phyloP scores from a whole-genome alignment of 2,797 vertebrate species.

The Danio tinwini region DNA sequence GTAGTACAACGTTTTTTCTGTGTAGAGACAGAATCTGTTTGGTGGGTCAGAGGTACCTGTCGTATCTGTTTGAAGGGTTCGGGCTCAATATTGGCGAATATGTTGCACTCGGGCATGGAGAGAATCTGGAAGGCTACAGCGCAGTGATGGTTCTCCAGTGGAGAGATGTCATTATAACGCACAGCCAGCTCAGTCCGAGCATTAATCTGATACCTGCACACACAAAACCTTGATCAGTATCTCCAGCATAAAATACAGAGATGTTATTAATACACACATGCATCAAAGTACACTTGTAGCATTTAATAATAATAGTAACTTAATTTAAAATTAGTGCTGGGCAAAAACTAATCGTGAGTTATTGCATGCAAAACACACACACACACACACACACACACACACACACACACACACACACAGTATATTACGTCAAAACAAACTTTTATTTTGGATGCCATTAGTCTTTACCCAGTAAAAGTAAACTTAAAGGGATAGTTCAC shows the following conservation, averaged over 20 bases:
- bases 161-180: constrained; percentile 93
- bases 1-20: background rate
- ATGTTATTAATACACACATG: background rate
- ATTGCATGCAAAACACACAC: too few species aligned
- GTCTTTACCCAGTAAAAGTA: too few species aligned
- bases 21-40: background rate
- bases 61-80: constrained; percentile 87
- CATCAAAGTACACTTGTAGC: too few species aligned
- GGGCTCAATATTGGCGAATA: constrained; percentile 80
- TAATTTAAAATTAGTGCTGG: too few species aligned
- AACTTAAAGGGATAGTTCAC: too few species aligned
- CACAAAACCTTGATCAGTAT: background rate
- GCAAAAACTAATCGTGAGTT: too few species aligned
- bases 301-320: too few species aligned
- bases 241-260: background rate
- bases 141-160: constrained; percentile 93
- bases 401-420: too few species aligned
- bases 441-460: too few species aligned
- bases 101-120: constrained; percentile 88
- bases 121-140: constrained; percentile 91
- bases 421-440: too few species aligned
- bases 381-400: too few species aligned
- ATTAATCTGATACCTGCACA: constrained; percentile 84
- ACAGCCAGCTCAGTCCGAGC: constrained; percentile 89
- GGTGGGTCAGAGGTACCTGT: constrained; percentile 73